These are phyloP conservation scores for Synergus umbraculus DNA, from an alignment of 2,888 invertebrate species.

Conservation along the genomic window DNA sequence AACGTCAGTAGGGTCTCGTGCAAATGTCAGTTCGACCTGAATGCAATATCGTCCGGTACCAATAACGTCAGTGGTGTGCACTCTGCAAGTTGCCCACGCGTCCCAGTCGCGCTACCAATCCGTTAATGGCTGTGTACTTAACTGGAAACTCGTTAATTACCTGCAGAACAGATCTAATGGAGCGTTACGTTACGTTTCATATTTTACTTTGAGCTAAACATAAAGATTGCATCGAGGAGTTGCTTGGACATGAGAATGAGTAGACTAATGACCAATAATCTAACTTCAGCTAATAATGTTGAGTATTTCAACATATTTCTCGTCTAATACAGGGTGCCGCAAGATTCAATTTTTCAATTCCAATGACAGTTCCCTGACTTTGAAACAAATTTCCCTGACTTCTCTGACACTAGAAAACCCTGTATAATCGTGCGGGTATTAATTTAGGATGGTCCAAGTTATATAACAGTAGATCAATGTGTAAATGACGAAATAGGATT, in stretches of 20 bases:
- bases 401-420: too few species aligned
- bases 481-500: background rate
- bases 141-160: conserved; percentile 62
- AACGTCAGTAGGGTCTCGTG: conserved; percentile 55
- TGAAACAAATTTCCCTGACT: too few species aligned
- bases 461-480: too few species aligned
- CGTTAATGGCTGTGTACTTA: conserved; percentile 60
- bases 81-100: conserved; percentile 51
- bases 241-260: conserved; percentile 17
- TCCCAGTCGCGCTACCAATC: conserved; percentile 45
- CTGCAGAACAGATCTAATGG: conserved; percentile 55
- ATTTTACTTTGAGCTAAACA: conserved; percentile 43
- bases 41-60: conserved; percentile 54
- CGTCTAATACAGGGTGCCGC: too few species aligned
- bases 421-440: too few species aligned
- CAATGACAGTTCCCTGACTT: too few species aligned
- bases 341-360: too few species aligned
- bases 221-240: background rate
- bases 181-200: conserved; percentile 47
- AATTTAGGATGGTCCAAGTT: too few species aligned
- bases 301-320: too few species aligned
- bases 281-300: too few species aligned
- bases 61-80: conserved; percentile 53
- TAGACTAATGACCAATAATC: too few species aligned
- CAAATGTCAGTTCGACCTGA: conserved; percentile 60